Base-by-base conservation (phyloP, 2,113 vertebrate genomes). In the Ifrita kowaldi region DNA sequence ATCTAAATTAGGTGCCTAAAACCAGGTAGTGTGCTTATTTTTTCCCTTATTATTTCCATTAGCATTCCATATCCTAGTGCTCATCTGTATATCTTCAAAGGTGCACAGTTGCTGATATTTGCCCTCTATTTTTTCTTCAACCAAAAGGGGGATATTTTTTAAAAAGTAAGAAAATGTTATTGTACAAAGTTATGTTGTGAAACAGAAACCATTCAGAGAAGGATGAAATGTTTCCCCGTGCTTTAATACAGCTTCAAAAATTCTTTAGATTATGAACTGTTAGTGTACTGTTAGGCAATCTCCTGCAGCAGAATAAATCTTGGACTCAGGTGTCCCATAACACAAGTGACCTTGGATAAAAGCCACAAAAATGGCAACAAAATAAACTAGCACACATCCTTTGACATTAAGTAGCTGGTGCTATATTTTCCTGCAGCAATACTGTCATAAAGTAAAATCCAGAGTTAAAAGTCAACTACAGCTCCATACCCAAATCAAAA, bases 291-390 rank as follows among this genome's bases (percentile, higher is more conserved):
- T 65, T 67, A 80, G 55, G 64, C 55, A 70, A 56, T 13, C 68
- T 77, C 50, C 79, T 63, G 55, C 52, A 87, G 68, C 30, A 81
- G 65, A 80, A 80, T 37, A 64, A 50, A 90, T 60, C 76, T 56
- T 52, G 35, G 80, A 87, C 73, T 89, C 28, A 3, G 59, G 50
- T 5, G 1, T 52, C 47, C 27, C 30, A 2, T 60, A 90, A 67
- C 39, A 52, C 39, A 84, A 75, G 44, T 27, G 73, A 91, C 76
- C 84, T 71, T 75, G 79, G 64, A 90, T 47, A 10, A 90, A 77
- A 94, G 73, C 64, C 73, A 95, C 80, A 70, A 89, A 84, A 79
- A 84, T 37, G 60, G 76, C 84, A 95, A 63, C 64, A 91, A 84
- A 92, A 92, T 63, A 84, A 92, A 89, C 46, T 26, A 71, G 53